Evolutionary conservation across 2,797 vertebrate genomes (phyloP), one percentile per base, ranked within the genome.

Genomic region (Strix occidentalis): DNA sequence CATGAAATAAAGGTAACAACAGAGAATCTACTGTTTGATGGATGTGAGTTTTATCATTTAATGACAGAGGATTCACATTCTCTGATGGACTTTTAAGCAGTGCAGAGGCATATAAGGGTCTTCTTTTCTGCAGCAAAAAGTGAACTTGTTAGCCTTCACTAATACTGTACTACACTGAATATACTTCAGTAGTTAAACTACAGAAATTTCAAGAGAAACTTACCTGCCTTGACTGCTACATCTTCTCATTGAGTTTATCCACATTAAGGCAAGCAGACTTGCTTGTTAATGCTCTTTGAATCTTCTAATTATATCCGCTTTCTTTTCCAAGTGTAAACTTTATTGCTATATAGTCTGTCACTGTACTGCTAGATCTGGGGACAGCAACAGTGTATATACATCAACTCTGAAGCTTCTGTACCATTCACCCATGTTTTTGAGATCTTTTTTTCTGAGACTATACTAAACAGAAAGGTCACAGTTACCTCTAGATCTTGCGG

Each of bases 21-120:
- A 86, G 85, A 89, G 87, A 82, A 95, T 80, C 75, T 74, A 10
- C 71, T 85, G 35, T 95, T 94, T 95, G 94, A 95, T 95, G 79
- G 77, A 68, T 95, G 72, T 85, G 82, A 71, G 61, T 83, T 91
- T 89, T 91, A 80, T 86, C 87, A 74, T 94, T 90, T 95, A 90
- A 71, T 90, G 93, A 74, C 61, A 84, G 74, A 93, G 39, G 84
- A 82, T 89, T 96, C 83, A 90, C 24, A 14, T 93, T 88, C 57
- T 95, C 45, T 90, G 64, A 66, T 71, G 37, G 83, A 61, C 56
- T 88, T 95, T 57, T 77, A 61, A 94, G 72, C 65, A 33, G 72
- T 71, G 69, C 61, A 60, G 83, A 70, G 37, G n/a, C 87, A 53
- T 39, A 21, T 53, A 60, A 78, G 53, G 24, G 53, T 92, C 39